Base-by-base conservation (phyloP, 2,113 vertebrate species). In the Oxygymnocypris stewartii region DNA sequence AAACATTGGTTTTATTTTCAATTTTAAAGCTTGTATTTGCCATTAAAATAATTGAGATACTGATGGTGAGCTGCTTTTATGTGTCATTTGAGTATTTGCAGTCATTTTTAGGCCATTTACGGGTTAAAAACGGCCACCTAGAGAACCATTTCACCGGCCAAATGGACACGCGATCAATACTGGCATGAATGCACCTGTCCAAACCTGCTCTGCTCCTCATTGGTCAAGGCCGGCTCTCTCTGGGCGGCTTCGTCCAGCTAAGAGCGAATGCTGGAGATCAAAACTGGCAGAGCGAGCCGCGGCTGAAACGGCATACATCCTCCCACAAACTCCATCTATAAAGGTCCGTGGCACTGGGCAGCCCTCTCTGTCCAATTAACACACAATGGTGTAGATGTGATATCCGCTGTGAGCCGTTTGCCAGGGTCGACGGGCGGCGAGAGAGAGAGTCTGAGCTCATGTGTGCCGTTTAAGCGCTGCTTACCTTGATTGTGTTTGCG, bases 321-420 rank as follows among this genome's bases (percentile, higher is more conserved):
- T 54, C 59, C 73, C 44, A 20, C 35, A 65, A 87, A 79, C 71
- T 77, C 67, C 61, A 78, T 82, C 82, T 80, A 44, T 71, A 85
- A 79, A 83, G 42, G 79, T 78, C 40, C 49, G 23, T 85, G 69
- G 40, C 73, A 82, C 31, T 42, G 77, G 82, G 78, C 63, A 63
- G 51, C 51, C 63, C 47, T 73, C 65, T 67, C 74, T 79, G 63
- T 77, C 49, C 63, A 74, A 85, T 85, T 86, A 86, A 57, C 57
- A 47, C 84, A 67, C 80, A 84, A 82, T 35, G 20, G 40, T 79
- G 51, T 35, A 83, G 79, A 78, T 37, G 51, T 42, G n/a, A 49
- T 83, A 49, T 86, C 84, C 76, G 40, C 49, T 83, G 79, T 57
- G 84, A 88, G 37, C 35, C 37, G 28, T 77, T 87, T 85, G 81